These are phyloP conservation scores for Ibidorhyncha struthersii DNA, from an alignment of 2,113 vertebrate species.

Conservation along the genomic window DNA sequence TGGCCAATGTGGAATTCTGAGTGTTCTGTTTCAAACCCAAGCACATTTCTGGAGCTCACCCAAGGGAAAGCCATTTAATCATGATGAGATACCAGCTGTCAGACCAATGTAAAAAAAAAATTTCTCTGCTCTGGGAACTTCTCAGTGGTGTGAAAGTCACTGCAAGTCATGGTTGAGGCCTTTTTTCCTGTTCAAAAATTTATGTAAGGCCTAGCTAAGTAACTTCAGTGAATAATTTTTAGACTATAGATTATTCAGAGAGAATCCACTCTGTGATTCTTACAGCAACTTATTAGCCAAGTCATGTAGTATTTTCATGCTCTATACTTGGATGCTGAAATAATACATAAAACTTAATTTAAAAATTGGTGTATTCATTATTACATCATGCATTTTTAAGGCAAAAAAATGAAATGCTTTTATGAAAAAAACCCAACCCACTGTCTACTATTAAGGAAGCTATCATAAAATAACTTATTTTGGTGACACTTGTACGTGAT, in stretches of 20 bases:
- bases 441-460: neutral
- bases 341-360: neutral
- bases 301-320: neutral
- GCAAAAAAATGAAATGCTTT: neutral
- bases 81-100: constrained; percentile 5
- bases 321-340: neutral
- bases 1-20: neutral
- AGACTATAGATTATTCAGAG: neutral
- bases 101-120: neutral
- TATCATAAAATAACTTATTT: neutral
- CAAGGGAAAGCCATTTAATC: constrained; percentile 31
- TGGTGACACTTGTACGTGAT: neutral
- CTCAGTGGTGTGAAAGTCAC: neutral
- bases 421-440: neutral
- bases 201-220: neutral
- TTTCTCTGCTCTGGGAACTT: neutral
- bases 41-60: constrained; percentile 36
- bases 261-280: neutral
- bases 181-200: neutral
- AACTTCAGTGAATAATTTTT: neutral
- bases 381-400: neutral
- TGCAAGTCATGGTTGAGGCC: neutral
- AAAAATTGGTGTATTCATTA: neutral
- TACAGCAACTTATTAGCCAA: neutral
- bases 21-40: neutral